Percentiles rank a stretch among this genome's conserved stretches.
Evolutionary conservation across 2,888 invertebrate genomes (phyloP).

Genomic region (Drosophila seclusa): DNA sequence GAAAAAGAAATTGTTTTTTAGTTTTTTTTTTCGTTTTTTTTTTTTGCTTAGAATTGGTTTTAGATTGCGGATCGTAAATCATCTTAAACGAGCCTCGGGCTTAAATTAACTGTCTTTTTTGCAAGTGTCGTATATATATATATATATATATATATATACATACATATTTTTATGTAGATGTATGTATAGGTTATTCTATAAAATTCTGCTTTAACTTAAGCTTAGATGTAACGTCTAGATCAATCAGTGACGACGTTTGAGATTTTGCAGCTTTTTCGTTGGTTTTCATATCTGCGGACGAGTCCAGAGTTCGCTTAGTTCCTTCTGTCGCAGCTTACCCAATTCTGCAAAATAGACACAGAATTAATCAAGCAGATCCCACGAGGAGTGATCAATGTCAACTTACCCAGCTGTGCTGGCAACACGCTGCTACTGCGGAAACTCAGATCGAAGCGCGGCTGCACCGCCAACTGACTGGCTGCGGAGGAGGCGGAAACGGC

Average conservation of each 20-base stretch:
- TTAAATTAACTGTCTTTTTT: slow-evolving; percentile 58
- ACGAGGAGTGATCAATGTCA: background rate
- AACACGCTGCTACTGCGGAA: slow-evolving; percentile 64
- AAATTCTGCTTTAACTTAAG: slow-evolving; percentile 34
- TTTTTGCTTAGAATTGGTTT: slow-evolving; percentile 36
- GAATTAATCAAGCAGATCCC: background rate
- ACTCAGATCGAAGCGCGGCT: slow-evolving; percentile 81
- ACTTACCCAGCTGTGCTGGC: slow-evolving; percentile 70
- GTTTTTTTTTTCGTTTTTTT: background rate
- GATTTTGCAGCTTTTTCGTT: slow-evolving; percentile 45
- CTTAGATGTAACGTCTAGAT: slow-evolving; percentile 32
- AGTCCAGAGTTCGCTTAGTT: slow-evolving; percentile 81
- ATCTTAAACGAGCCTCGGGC: slow-evolving; percentile 69
- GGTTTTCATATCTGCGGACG: slow-evolving; percentile 82
- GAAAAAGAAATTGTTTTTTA: slow-evolving; percentile 26
- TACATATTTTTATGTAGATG: background rate
- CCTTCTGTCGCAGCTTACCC: slow-evolving; percentile 81
- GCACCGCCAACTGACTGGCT: slow-evolving; percentile 70
- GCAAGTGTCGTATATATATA: slow-evolving; percentile 3
- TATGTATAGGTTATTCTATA: slow-evolving; percentile 26
- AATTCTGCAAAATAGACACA: slow-evolving; percentile 60
- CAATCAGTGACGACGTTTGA: slow-evolving; percentile 57
- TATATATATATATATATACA: background rate
- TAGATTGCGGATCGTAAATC: slow-evolving; percentile 21
- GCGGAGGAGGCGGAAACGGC: slow-evolving; percentile 62